phyloP scores from a whole-genome alignment of 2,888 invertebrate species.

The Tinea pellionella region DNA sequence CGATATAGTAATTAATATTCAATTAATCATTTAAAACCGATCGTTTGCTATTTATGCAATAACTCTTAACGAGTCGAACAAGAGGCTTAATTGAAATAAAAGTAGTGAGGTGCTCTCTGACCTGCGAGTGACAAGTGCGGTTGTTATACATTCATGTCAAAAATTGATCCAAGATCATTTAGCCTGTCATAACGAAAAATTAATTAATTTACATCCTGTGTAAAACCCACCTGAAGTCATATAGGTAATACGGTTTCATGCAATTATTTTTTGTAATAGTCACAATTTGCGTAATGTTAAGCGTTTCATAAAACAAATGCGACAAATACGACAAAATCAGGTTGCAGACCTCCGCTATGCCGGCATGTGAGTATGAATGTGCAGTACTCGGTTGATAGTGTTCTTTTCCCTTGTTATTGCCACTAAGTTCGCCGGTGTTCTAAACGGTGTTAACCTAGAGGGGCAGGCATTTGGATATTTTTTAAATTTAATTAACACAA shows the following conservation, averaged over 20 bases:
- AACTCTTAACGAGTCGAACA: slow-evolving; percentile 45
- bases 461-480: background rate
- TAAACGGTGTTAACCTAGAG: too few relatives aligned
- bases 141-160: background rate
- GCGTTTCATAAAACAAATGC: too few relatives aligned
- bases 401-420: too few relatives aligned
- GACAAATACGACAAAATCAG: too few relatives aligned
- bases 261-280: too few relatives aligned
- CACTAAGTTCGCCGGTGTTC: too few relatives aligned
- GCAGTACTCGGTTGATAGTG: too few relatives aligned
- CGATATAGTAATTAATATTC: slow-evolving; percentile 61
- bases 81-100: slow-evolving; percentile 14
- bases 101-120: background rate
- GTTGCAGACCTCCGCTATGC: too few relatives aligned
- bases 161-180: slow-evolving; percentile 1
- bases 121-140: background rate
- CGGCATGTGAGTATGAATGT: too few relatives aligned
- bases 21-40: slow-evolving; percentile 45
- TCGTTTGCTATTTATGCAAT: slow-evolving; percentile 52
- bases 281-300: too few relatives aligned
- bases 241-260: background rate
- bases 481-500: too few relatives aligned
- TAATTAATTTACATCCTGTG: background rate
- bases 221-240: background rate
- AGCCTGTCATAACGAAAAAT: background rate